Evolutionary conservation across 2,113 vertebrate species (phyloP).

Genomic region (Pan paniscus): DNA sequence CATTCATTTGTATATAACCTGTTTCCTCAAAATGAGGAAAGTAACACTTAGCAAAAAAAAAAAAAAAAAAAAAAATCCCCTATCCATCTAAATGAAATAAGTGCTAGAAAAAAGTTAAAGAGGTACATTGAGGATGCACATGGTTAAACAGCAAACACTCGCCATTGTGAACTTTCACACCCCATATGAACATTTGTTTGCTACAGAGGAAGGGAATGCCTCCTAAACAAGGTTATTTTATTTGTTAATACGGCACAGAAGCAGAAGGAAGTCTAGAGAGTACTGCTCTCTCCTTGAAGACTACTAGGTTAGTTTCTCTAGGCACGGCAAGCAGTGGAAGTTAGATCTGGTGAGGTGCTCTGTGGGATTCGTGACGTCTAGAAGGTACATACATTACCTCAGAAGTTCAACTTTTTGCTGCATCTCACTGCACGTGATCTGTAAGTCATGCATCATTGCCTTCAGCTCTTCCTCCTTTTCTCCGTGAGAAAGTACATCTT

Average conservation of each 20-base stretch:
- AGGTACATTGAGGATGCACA: rapidly evolving
- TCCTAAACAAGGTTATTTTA: slow-evolving; percentile 77
- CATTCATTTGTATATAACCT: not conserved
- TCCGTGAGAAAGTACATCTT: slow-evolving; percentile 53
- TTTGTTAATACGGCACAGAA: slow-evolving; percentile 76
- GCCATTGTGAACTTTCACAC: not conserved
- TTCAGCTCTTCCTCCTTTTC: slow-evolving; percentile 83
- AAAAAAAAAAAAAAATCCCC: not conserved
- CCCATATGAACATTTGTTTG: not conserved
- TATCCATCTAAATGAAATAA: not conserved
- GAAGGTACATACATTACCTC: slow-evolving; percentile 89
- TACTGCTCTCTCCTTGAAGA: not conserved
- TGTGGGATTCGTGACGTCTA: not conserved
- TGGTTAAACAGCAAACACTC: not conserved
- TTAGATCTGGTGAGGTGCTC: slow-evolving; percentile 18
- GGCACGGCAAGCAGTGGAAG: slow-evolving; percentile 65
- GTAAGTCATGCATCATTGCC: slow-evolving; percentile 81
- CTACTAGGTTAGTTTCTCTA: slow-evolving; percentile 84
- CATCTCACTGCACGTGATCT: slow-evolving; percentile 85
- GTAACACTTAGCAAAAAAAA: not conserved
- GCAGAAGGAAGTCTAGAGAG: not conserved
- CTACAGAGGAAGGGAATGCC: slow-evolving; percentile 47
- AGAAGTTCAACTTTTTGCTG: slow-evolving; percentile 86
- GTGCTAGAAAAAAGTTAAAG: slow-evolving; percentile 4
- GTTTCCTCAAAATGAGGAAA: not conserved